phyloP scores from a whole-genome alignment of 2,888 invertebrate genomes.

The Lepetodrilus schrolli region DNA sequence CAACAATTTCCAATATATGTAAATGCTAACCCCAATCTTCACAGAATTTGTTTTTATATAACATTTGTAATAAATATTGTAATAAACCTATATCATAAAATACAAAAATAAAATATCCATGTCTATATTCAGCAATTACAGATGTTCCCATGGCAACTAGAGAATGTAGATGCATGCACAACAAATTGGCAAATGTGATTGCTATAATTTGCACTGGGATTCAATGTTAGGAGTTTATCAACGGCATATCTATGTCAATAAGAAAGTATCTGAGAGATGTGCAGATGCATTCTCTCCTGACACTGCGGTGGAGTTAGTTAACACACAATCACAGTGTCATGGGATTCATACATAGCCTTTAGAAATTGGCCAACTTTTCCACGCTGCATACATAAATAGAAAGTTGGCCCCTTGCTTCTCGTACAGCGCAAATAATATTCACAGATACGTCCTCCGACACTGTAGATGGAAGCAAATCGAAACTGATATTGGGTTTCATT shows the following conservation, averaged over 20 bases:
- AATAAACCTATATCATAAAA: no score
- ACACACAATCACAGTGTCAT: slow-evolving; percentile 9
- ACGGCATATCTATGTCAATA: slow-evolving; percentile 9
- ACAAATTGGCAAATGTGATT: neutral
- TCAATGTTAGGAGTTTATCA: slow-evolving; percentile 17
- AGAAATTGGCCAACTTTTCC: neutral
- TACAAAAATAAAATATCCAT: no score
- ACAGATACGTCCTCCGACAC: no score
- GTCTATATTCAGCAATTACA: slow-evolving; percentile 2
- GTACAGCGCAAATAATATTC: no score
- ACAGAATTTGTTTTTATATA: no score
- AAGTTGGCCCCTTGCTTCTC: no score
- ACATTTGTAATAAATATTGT: no score
- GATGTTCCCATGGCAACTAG: no score
- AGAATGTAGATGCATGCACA: neutral
- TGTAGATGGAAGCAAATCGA: slow-evolving; percentile 30
- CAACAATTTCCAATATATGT: no score
- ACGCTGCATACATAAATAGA: no score
- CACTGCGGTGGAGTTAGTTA: neutral
- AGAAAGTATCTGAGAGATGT: slow-evolving; percentile 18
- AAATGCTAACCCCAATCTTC: no score
- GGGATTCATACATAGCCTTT: slow-evolving; percentile 10
- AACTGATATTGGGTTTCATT: slow-evolving; percentile 35
- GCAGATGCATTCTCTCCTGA: neutral
- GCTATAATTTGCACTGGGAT: neutral